Evolutionary conservation across 2,888 invertebrate species (phyloP).

Genomic region (Andrena trimmerana): DNA sequence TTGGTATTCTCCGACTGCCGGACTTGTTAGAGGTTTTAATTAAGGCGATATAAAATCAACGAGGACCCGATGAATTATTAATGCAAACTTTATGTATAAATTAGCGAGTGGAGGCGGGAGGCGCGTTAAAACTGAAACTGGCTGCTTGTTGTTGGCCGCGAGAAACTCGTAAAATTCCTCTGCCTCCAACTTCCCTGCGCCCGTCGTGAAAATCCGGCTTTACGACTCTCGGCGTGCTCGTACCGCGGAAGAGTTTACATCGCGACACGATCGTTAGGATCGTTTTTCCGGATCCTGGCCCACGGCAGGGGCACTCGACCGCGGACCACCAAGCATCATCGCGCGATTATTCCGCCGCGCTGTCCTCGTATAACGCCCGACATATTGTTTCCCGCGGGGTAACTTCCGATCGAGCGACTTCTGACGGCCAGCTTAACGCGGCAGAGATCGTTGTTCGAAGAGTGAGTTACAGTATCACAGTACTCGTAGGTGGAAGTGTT

Average conservation of each 20-base stretch:
- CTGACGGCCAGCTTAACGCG: background rate
- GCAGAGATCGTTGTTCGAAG: background rate
- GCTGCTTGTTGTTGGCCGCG: constrained; percentile 75
- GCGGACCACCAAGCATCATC: constrained; percentile 3
- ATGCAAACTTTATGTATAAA: constrained; percentile 84
- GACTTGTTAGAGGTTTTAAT: constrained; percentile 84
- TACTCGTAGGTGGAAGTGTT: too few relatives aligned
- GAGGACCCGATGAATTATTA: constrained; percentile 83
- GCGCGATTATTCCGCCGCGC: constrained; percentile 32
- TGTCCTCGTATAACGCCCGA: constrained; percentile 6
- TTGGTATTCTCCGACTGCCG: constrained; percentile 83
- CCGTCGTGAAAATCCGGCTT: constrained; percentile 72
- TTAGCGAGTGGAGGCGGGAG: constrained; percentile 77
- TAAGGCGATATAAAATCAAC: constrained; percentile 84
- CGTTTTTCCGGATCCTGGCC: constrained; percentile 53
- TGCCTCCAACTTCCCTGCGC: constrained; percentile 16
- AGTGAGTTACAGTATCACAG: too few relatives aligned
- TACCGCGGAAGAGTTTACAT: constrained; percentile 63
- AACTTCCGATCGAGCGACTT: constrained; percentile 28
- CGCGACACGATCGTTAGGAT: constrained; percentile 53
- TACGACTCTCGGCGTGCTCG: constrained; percentile 66
- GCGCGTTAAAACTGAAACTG: constrained; percentile 81
- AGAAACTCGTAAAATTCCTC: constrained; percentile 71
- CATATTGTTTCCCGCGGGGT: constrained; percentile 17
- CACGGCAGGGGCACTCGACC: constrained; percentile 5